Conservation (phyloP, 2,113 vertebrate species). For the Meriones unguiculatus region DNA sequence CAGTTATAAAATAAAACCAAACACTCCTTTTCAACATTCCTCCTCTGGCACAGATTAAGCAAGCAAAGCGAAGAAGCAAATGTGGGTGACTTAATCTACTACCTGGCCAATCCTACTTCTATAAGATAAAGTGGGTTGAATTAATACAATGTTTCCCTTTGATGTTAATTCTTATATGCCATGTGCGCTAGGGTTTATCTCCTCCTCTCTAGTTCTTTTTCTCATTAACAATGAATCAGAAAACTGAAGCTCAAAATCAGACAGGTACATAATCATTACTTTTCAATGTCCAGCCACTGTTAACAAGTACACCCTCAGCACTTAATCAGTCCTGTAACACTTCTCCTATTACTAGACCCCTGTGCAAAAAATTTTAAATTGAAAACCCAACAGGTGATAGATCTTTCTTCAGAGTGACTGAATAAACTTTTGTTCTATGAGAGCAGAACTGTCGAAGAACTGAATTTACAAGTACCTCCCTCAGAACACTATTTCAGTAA, state of each 20-base stretch:
- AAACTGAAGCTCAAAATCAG: slow-evolving; percentile 52
- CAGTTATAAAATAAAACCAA: slow-evolving; percentile 1
- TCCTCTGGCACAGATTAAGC: background rate
- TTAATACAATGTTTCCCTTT: slow-evolving; percentile 19
- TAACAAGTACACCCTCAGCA: slow-evolving; percentile 69
- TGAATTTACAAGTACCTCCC: slow-evolving; percentile 81
- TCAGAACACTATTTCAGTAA: slow-evolving; percentile 72
- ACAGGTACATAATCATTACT: slow-evolving; percentile 38
- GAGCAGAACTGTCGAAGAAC: slow-evolving; percentile 77
- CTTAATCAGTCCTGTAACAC: slow-evolving; percentile 71
- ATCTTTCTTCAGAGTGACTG: slow-evolving; percentile 76
- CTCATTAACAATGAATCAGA: slow-evolving; percentile 51
- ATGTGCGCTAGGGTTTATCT: background rate
- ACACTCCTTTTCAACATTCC: slow-evolving; percentile 45
- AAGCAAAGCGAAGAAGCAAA: background rate
- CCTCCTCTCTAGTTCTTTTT: background rate
- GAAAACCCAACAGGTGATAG: slow-evolving; percentile 75
- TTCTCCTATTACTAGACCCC: slow-evolving; percentile 45
- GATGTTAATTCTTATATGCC: background rate
- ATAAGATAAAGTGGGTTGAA: slow-evolving; percentile 18
- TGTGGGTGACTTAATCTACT: background rate
- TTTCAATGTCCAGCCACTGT: slow-evolving; percentile 58
- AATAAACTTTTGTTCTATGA: slow-evolving; percentile 80
- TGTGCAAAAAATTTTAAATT: slow-evolving; percentile 76
- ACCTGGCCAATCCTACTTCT: background rate